Evolutionary conservation across 2,113 vertebrate genomes (phyloP).

Genomic region (Ellobius talpinus): DNA sequence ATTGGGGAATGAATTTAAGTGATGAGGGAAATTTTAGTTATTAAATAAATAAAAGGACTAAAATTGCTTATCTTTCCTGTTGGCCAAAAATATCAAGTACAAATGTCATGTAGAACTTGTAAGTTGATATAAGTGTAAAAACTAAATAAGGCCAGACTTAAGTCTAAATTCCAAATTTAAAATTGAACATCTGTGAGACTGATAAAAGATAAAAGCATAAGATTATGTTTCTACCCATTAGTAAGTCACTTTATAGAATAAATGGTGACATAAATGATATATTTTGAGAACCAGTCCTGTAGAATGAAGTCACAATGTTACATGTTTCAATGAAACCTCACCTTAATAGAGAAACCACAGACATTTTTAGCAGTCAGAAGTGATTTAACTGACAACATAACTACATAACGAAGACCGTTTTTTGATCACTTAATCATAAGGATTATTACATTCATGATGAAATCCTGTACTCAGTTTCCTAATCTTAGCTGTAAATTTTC

Average conservation of each 20-base stretch:
- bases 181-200: background rate
- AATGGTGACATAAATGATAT: background rate
- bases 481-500: background rate
- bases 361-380: background rate
- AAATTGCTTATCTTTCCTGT: background rate
- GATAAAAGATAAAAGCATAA: background rate
- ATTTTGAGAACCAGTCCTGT: background rate
- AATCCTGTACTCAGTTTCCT: background rate
- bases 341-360: background rate
- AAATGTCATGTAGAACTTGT: background rate
- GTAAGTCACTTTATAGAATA: background rate
- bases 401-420: background rate
- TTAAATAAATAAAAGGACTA: background rate
- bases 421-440: background rate
- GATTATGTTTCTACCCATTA: background rate
- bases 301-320: background rate
- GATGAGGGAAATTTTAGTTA: background rate
- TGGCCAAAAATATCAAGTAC: background rate
- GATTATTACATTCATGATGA: background rate
- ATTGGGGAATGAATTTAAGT: background rate
- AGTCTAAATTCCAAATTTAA: constrained; percentile 4
- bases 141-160: background rate
- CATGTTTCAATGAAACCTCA: background rate
- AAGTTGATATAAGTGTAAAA: background rate
- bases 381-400: background rate